Base-by-base conservation (phyloP, 2,797 vertebrate genomes). In the Pseudochirops corinnae region DNA sequence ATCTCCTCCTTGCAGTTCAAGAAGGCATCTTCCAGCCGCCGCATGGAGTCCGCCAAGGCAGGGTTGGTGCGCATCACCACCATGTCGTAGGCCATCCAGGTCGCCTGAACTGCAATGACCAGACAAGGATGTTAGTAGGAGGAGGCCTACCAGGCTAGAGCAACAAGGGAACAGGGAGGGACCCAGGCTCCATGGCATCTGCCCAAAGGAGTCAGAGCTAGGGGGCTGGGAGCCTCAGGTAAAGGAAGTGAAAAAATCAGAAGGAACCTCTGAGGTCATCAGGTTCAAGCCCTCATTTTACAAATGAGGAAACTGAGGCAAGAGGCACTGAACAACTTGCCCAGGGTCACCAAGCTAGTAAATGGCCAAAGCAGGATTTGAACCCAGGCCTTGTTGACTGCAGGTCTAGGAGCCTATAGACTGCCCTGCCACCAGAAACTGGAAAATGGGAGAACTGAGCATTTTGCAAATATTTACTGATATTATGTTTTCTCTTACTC, bases 21-120 rank as follows among this genome's bases (percentile, higher is more conserved):
- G 94, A 98, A 99, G 29, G 98, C 98, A 0, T 99, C 98, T 87
- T 99, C 98, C 97, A 99, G 98, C 26, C 92, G 97, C 95, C 82
- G 98, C 98, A 99, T 95, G 56, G 98, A 98, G 12, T 96, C 98
- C 2, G 74, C 96, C 94, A 99, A 96, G 4, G 98, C 98, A 28
- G 99, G 99, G 97, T 98, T 98, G 95, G 99, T 99, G 57, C 99
- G 98, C 82, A 99, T 96, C 0, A 99, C 98, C 91, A 99, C 98
- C 98, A 99, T 98, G 97, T 99, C 99, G 3, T 99, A 99, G 4
- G 98, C 98, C 99, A 99, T 99, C 99, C 99, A 99, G 0, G 99
- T 98, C 92, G 99, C 95, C 93, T 98, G 99, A 95, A 99, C 99
- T 99, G 60, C 95, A 95, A 98, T 95, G 74, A 96, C 3, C 90